These are phyloP conservation scores for Lymantria monacha DNA, from an alignment of 2,888 invertebrate species.

Conservation along the genomic window DNA sequence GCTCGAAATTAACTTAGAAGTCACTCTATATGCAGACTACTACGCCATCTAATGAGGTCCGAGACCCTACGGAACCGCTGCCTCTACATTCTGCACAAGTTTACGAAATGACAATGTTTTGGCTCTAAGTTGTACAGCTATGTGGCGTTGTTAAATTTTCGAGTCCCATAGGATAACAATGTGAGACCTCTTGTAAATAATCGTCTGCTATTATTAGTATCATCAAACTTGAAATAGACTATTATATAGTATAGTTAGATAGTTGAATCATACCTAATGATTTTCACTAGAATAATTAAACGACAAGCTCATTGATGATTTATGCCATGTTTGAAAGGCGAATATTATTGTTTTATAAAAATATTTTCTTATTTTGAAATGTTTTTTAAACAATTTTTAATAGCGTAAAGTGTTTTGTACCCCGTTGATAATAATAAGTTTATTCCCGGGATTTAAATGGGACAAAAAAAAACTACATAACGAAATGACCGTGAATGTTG, in stretches of 20 bases:
- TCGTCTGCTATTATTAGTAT: slow-evolving; percentile 23
- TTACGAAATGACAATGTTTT: slow-evolving; percentile 43
- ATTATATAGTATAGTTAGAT: slow-evolving; percentile 1
- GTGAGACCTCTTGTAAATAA: slow-evolving; percentile 25
- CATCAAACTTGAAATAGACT: slow-evolving; percentile 27
- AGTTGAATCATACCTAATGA: no score
- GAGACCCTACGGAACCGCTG: slow-evolving; percentile 51
- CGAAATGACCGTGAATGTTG: no score
- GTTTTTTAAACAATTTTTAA: no score
- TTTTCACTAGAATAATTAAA: no score
- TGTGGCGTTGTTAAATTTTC: slow-evolving; percentile 43
- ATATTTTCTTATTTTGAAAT: no score
- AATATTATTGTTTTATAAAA: no score
- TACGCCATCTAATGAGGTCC: slow-evolving; percentile 66
- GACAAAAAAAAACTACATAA: no score
- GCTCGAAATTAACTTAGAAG: slow-evolving; percentile 74
- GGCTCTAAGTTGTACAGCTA: slow-evolving; percentile 38
- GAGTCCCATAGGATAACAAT: slow-evolving; percentile 28
- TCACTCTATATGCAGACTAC: slow-evolving; percentile 77
- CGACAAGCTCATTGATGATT: no score
- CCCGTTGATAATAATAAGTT: no score
- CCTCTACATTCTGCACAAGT: slow-evolving; percentile 38
- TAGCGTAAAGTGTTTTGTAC: no score
- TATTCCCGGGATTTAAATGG: no score
- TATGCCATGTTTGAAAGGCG: no score